Evolutionary conservation across 2,113 vertebrate genomes (phyloP).

Genomic region (Fulmarus glacialis): DNA sequence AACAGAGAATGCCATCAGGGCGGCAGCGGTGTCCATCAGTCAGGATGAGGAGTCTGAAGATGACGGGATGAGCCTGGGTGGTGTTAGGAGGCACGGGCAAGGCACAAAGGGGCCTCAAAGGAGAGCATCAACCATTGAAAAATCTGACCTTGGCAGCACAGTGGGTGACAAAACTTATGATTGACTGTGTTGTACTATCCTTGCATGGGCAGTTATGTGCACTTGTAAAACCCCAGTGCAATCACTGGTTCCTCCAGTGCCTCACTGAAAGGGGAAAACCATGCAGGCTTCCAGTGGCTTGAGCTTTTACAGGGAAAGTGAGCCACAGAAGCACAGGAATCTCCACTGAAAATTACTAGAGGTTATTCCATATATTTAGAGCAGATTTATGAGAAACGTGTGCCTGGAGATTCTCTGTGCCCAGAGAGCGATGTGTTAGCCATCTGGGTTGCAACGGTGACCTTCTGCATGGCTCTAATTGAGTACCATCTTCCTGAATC

Average conservation of each 20-base stretch:
- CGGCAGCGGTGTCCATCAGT: rapidly evolving
- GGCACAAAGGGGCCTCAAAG: neutral
- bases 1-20: neutral
- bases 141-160: neutral
- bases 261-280: neutral
- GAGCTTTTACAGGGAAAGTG: neutral
- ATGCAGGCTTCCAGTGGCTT: neutral
- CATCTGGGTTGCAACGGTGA: neutral
- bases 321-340: neutral
- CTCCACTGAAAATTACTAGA: neutral
- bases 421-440: neutral
- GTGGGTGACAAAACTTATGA: neutral
- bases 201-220: neutral
- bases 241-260: neutral
- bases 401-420: neutral
- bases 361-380: neutral
- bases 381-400: neutral
- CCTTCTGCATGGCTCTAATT: neutral
- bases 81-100: neutral
- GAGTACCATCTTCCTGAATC: neutral
- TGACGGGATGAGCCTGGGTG: rapidly evolving
- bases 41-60: neutral
- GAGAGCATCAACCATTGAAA: neutral
- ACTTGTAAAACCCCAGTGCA: neutral
- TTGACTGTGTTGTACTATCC: neutral